Percentiles rank a stretch among this genome's conserved stretches.
Conservation (phyloP, 2,888 invertebrate species). For the Sminthurinus aureus region DNA sequence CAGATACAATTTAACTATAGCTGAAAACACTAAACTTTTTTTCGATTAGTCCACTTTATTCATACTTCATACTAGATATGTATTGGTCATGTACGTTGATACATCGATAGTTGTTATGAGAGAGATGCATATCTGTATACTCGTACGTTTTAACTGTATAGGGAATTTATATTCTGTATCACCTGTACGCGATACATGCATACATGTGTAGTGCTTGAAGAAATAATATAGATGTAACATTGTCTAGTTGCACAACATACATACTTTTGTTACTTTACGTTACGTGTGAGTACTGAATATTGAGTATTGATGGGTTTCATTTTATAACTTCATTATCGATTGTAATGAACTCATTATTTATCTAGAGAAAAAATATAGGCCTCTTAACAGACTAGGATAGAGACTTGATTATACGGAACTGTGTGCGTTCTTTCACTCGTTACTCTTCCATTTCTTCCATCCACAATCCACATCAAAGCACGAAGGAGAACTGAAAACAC, state of each 20-base stretch:
- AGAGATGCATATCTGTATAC: too few relatives aligned
- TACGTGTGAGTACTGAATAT: constrained; percentile 27
- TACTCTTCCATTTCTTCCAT: neutral
- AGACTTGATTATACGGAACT: constrained; percentile 25
- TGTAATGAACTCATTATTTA: constrained; percentile 51
- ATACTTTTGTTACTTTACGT: neutral
- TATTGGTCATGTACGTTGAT: too few relatives aligned
- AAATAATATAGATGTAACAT: neutral
- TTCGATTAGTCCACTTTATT: neutral
- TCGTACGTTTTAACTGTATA: too few relatives aligned
- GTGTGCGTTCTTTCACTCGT: constrained; percentile 16
- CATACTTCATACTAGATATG: neutral
- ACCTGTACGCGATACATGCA: neutral
- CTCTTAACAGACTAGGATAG: constrained; percentile 17
- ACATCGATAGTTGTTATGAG: too few relatives aligned
- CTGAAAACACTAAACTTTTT: neutral
- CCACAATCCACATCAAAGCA: neutral
- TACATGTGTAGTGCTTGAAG: neutral
- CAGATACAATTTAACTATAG: neutral
- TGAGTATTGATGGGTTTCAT: constrained; percentile 41
- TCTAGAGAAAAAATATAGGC: constrained; percentile 37
- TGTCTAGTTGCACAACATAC: neutral
- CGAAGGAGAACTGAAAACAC: neutral
- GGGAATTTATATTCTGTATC: neutral
- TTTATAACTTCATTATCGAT: constrained; percentile 48